These are phyloP conservation scores for Delia radicum DNA, from an alignment of 1,140 invertebrate genomes.

Conservation along the genomic window DNA sequence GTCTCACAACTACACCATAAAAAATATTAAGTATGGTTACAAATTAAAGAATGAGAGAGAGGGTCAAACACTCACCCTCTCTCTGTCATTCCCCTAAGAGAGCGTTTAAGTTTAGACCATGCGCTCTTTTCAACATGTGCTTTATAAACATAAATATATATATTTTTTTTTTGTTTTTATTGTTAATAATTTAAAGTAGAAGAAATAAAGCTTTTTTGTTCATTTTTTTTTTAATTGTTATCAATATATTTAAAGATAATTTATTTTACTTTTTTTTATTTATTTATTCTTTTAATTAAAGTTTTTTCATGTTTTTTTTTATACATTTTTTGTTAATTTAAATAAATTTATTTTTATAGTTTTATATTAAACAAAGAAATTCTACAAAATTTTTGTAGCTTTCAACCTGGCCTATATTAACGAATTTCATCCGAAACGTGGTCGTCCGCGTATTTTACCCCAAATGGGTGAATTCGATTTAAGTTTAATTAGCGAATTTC, in stretches of 20 bases:
- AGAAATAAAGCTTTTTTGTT: neutral
- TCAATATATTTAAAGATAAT: neutral
- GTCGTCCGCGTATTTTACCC: conserved; percentile 43
- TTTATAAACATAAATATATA: neutral
- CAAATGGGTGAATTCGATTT: conserved; percentile 53
- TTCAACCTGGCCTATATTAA: conserved; percentile 10
- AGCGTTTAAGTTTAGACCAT: neutral
- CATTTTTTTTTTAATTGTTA: neutral
- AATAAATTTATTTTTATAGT: neutral
- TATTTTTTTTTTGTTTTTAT: conserved; percentile 21
- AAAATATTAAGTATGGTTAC: neutral
- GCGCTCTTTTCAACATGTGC: conserved; percentile 1
- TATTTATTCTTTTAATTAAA: neutral
- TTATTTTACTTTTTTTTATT: neutral
- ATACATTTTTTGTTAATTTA: neutral
- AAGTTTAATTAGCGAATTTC: conserved; percentile 50
- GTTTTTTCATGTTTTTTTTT: neutral
- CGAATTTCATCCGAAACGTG: conserved; percentile 31
- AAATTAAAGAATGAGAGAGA: neutral
- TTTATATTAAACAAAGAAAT: neutral
- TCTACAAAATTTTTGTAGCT: neutral
- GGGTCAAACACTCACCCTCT: too few species aligned
- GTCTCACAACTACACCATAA: neutral
- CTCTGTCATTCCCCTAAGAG: neutral
- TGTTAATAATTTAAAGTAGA: conserved; percentile 5